Percentiles rank a stretch among this genome's conserved stretches.
Evolutionary conservation across 2,797 vertebrate genomes (phyloP).

Genomic region (Lacerta viridis): DNA sequence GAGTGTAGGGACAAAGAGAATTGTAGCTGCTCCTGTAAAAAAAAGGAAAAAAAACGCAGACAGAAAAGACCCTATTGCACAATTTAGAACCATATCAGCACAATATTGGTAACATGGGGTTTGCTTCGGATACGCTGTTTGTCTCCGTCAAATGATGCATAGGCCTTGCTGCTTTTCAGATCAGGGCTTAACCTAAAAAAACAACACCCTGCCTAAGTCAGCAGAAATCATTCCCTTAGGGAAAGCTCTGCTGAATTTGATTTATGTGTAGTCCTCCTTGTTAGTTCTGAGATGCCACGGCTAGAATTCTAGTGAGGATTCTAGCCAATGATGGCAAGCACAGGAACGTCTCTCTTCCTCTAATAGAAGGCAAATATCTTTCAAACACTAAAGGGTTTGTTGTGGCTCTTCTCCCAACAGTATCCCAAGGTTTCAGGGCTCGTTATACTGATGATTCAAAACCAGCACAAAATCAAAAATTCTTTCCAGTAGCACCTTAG

Average conservation of each 20-base stretch:
- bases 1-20: conserved; percentile 49
- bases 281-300: conserved; percentile 63
- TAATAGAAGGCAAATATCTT: background rate
- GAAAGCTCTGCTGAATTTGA: conserved; percentile 71
- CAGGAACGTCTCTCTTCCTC: conserved; percentile 6
- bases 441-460: background rate
- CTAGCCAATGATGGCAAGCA: conserved; percentile 42
- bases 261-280: conserved; percentile 75
- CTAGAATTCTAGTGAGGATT: conserved; percentile 54
- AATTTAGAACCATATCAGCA: background rate
- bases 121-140: background rate
- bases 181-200: background rate
- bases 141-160: conserved; percentile 42
- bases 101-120: background rate
- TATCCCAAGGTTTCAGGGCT: background rate
- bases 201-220: conserved; percentile 40
- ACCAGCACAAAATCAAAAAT: too few species aligned
- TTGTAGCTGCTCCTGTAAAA: conserved; percentile 32
- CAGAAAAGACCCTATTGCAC: conserved; percentile 14
- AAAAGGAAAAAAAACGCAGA: conserved; percentile 26
- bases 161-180: conserved; percentile 31
- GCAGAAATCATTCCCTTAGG: conserved; percentile 56
- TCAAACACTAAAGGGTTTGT: background rate
- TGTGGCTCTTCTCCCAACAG: background rate
- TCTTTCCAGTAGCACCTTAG: too few species aligned